These are phyloP conservation scores for Alloscopus bannaensis DNA, from an alignment of 2,888 invertebrate genomes.

Conservation along the genomic window DNA sequence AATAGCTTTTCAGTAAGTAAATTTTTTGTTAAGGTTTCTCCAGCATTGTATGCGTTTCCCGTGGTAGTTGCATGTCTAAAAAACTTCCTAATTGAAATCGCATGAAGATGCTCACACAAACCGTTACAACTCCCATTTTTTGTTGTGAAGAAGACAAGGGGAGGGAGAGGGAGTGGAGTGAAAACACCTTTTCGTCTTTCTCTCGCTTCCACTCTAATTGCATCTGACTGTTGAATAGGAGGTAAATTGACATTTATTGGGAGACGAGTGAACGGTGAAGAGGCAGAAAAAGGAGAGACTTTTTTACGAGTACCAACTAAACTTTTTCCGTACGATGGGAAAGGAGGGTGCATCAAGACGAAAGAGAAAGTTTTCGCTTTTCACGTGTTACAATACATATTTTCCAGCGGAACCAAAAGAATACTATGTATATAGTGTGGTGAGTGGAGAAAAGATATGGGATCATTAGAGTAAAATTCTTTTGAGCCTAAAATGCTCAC, in stretches of 20 bases:
- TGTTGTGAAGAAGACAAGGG: background rate
- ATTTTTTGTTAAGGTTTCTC: too few relatives aligned
- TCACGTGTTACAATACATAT: background rate
- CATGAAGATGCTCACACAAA: too few relatives aligned
- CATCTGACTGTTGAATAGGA: constrained; percentile 12
- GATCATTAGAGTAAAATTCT: constrained; percentile 15
- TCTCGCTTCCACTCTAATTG: background rate
- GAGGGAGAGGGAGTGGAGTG: background rate
- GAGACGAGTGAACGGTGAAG: background rate
- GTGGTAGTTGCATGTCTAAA: too few relatives aligned
- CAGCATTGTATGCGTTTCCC: too few relatives aligned
- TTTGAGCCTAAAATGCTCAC: background rate
- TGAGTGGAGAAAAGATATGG: too few relatives aligned
- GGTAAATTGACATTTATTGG: constrained; percentile 13
- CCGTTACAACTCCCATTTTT: too few relatives aligned
- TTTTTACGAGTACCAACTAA: constrained; percentile 8
- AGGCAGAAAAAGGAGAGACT: background rate
- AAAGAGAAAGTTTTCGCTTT: too few relatives aligned
- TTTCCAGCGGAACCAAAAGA: background rate
- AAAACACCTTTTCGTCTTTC: background rate
- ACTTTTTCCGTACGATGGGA: background rate
- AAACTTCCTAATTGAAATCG: constrained; percentile 43
- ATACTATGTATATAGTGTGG: too few relatives aligned
- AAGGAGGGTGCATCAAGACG: too few relatives aligned
- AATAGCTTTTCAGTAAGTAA: too few relatives aligned